phyloP scores from a whole-genome alignment of 1,140 invertebrate genomes.

The Papilio glaucus region DNA sequence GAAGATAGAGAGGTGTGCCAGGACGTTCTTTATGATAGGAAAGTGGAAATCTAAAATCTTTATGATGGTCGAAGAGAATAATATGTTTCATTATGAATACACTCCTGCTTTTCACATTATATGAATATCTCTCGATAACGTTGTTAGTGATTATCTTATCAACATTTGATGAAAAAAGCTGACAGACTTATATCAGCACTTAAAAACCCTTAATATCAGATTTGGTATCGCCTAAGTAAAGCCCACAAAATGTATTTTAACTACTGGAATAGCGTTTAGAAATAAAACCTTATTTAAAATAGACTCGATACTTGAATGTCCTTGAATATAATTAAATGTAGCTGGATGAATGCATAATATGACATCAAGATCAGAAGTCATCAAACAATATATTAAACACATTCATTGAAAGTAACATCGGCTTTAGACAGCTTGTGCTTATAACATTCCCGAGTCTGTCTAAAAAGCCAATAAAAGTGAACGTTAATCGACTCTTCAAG shows the following conservation, averaged over 20 bases:
- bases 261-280: not conserved
- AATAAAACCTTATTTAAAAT: too few species aligned
- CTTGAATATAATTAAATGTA: too few species aligned
- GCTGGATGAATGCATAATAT: too few species aligned
- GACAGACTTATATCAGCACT: conserved; percentile 7
- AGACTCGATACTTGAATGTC: too few species aligned
- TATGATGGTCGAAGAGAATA: not conserved
- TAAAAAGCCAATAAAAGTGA: not conserved
- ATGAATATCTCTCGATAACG: conserved; percentile 8
- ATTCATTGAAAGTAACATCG: not conserved
- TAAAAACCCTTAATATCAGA: conserved; percentile 6
- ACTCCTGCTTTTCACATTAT: not conserved
- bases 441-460: too few species aligned
- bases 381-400: not conserved
- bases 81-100: not conserved
- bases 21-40: too few species aligned
- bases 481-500: not conserved
- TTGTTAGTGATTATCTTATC: conserved; percentile 6
- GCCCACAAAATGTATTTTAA: not conserved
- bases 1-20: too few species aligned
- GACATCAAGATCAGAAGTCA: too few species aligned
- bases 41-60: too few species aligned
- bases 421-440: not conserved
- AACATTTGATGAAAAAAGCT: conserved; percentile 9
- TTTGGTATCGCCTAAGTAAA: not conserved